A percentile compares a stretch with the other conserved stretches of the same genome.
phyloP scores from a whole-genome alignment of 2,888 invertebrate species.

The Encarsia formosa region DNA sequence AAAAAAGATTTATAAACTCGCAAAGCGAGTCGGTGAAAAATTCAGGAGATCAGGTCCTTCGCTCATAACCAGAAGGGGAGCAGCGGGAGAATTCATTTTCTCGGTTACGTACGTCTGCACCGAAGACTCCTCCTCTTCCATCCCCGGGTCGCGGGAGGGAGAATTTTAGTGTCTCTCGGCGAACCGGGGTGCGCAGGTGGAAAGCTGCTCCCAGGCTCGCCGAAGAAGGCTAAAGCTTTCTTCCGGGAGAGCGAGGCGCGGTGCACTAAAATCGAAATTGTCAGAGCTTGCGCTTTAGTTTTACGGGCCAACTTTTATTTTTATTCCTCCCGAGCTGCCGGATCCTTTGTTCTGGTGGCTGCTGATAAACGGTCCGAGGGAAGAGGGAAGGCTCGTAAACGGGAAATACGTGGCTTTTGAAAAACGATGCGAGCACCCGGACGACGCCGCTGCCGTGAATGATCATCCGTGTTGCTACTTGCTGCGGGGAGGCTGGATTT shows the following conservation, averaged over 20 bases:
- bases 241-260: background rate
- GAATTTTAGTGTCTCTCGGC: conserved; percentile 19
- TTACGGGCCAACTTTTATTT: conserved; percentile 28
- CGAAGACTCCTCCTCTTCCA: background rate
- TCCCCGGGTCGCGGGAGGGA: background rate
- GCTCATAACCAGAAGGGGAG: background rate
- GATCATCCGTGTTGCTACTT: no score
- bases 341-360: conserved; percentile 6
- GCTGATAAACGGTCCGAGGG: conserved; percentile 13
- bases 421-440: background rate
- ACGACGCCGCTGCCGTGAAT: no score
- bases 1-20: no score
- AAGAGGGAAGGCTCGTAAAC: conserved; percentile 7
- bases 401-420: conserved; percentile 5
- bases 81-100: background rate
- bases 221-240: no score
- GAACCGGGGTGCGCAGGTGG: conserved; percentile 12
- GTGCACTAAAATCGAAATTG: conserved; percentile 27
- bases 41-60: no score
- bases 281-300: conserved; percentile 26
- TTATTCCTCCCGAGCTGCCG: conserved; percentile 5
- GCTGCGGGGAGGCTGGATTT: no score
- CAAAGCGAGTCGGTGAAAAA: no score
- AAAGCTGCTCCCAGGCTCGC: no score
- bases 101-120: background rate